Percentiles rank a stretch among this genome's conserved stretches.
These are phyloP conservation scores for Macrocentrus cingulum DNA, from an alignment of 1,140 invertebrate species.

Conservation along the genomic window DNA sequence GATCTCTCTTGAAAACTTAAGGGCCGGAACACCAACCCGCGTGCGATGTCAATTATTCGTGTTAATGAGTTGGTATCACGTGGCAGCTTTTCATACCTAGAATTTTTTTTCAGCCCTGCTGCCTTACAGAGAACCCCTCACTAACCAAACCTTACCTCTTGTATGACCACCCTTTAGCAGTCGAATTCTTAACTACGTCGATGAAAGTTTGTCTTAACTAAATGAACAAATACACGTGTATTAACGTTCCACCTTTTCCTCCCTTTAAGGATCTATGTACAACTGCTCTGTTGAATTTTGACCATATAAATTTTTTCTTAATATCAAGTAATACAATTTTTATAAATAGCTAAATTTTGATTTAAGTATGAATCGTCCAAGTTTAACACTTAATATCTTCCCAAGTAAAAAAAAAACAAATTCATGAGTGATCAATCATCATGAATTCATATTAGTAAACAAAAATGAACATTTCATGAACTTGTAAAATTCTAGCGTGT, in stretches of 20 bases:
- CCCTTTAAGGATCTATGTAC: too few relatives aligned
- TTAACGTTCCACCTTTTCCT: neutral
- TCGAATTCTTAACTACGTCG: neutral
- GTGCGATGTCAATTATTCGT: slow-evolving; percentile 18
- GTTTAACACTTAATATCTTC: too few relatives aligned
- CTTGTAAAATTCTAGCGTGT: too few relatives aligned
- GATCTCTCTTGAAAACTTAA: slow-evolving; percentile 5
- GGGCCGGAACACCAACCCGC: neutral
- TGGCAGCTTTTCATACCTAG: neutral
- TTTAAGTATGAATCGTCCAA: too few relatives aligned
- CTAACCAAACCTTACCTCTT: neutral
- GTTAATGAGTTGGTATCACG: slow-evolving; percentile 16
- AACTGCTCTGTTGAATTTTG: too few relatives aligned
- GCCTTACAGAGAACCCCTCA: neutral
- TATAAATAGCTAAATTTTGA: too few relatives aligned
- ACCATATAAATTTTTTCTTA: too few relatives aligned
- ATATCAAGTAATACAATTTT: too few relatives aligned
- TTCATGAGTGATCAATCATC: too few relatives aligned
- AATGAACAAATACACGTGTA: neutral
- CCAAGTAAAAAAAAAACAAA: too few relatives aligned
- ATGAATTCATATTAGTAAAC: too few relatives aligned
- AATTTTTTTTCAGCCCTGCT: neutral
- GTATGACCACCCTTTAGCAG: neutral
- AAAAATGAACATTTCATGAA: too few relatives aligned
- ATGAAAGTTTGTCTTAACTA: neutral